phyloP scores from a whole-genome alignment of 2,888 invertebrate genomes.

The Nomada ruficornis region DNA sequence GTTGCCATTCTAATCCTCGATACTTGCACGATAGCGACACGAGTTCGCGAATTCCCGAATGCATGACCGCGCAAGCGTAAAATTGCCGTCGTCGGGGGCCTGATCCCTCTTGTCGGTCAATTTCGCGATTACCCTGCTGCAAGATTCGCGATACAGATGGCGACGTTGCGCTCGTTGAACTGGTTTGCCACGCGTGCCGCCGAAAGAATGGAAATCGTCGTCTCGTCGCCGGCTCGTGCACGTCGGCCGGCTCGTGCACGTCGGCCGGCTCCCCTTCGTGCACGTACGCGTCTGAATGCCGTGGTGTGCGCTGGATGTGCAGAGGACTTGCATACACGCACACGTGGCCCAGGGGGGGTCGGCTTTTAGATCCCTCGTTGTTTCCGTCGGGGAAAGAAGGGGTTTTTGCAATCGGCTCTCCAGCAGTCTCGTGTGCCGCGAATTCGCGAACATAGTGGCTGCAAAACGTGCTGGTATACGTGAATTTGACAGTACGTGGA shows the following conservation, averaged over 20 bases:
- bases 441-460: conserved; percentile 31
- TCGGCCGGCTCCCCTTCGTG: conserved; percentile 27
- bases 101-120: conserved; percentile 50
- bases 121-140: conserved; percentile 60
- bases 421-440: conserved; percentile 31
- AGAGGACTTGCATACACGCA: conserved; percentile 14
- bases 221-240: conserved; percentile 52
- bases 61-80: conserved; percentile 21
- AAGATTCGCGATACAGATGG: conserved; percentile 70
- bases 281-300: neutral
- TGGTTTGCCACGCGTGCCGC: conserved; percentile 64
- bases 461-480: neutral
- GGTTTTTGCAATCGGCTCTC: conserved; percentile 37
- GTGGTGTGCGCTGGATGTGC: conserved; percentile 23
- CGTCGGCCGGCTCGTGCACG: conserved; percentile 43
- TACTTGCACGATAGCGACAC: too few relatives aligned
- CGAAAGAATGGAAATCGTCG: conserved; percentile 42
- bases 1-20: neutral
- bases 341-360: conserved; percentile 45
- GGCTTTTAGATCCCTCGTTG: conserved; percentile 39
- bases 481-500: conserved; percentile 38
- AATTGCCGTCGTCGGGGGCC: neutral
- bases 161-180: conserved; percentile 56
- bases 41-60: neutral
- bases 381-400: conserved; percentile 38